Evolutionary conservation across 2,113 vertebrate genomes (phyloP).

Genomic region (Sapayoa aenigma): DNA sequence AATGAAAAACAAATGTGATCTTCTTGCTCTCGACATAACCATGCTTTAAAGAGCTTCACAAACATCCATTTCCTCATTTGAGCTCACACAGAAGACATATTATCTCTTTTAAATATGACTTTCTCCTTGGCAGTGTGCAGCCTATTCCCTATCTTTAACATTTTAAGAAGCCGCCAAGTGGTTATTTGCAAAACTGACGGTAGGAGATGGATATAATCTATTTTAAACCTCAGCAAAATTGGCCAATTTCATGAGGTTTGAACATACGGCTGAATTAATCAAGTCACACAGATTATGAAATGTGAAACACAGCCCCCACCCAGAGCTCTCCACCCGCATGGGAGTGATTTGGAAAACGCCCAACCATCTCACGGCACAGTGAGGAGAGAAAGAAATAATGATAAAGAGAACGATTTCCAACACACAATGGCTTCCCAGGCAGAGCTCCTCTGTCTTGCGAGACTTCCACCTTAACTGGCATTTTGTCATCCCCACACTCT

Average conservation of each 20-base stretch:
- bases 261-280: not conserved
- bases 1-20: constrained; percentile 28
- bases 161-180: constrained; percentile 13
- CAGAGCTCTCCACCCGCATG: not conserved
- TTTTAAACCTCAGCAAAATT: constrained; percentile 29
- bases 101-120: constrained; percentile 17
- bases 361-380: not conserved
- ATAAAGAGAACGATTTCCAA: not conserved
- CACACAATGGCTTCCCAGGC: not conserved
- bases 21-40: constrained; percentile 31
- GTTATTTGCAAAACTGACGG: constrained; percentile 22
- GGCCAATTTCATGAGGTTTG: not conserved
- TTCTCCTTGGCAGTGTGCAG: constrained; percentile 21
- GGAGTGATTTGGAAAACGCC: not conserved
- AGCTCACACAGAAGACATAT: constrained; percentile 24
- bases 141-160: not conserved
- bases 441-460: not conserved
- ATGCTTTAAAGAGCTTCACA: constrained; percentile 35
- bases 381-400: not conserved
- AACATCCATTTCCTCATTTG: constrained; percentile 24
- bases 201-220: constrained; percentile 20
- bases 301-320: not conserved
- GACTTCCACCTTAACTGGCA: not conserved
- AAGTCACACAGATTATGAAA: not conserved
- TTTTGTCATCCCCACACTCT: rapidly evolving